phyloP scores from a whole-genome alignment of 2,113 vertebrate genomes.

The Spea bombifrons region DNA sequence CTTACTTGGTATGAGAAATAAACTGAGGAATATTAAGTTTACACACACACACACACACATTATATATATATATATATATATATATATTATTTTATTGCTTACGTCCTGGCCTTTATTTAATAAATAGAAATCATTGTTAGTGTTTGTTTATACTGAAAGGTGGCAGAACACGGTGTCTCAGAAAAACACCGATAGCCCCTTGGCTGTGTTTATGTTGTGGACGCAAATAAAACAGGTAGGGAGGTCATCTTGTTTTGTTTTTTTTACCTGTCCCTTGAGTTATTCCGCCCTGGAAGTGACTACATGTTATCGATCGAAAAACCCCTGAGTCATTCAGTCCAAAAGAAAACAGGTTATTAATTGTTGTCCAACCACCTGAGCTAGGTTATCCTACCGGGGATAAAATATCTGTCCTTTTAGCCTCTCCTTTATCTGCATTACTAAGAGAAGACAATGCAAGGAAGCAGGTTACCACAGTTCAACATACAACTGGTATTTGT shows the following conservation, averaged over 20 bases:
- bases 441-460: constrained; percentile 3
- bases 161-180: background rate
- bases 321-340: constrained; percentile 36
- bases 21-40: background rate
- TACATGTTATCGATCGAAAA: constrained; percentile 18
- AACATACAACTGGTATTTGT: too few species aligned
- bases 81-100: too few species aligned
- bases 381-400: constrained; percentile 29
- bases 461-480: background rate
- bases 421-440: background rate
- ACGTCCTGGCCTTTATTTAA: too few species aligned
- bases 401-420: constrained; percentile 31
- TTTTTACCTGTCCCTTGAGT: constrained; percentile 16
- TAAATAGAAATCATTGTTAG: too few species aligned
- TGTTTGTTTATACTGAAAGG: background rate
- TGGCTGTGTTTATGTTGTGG: constrained; percentile 23
- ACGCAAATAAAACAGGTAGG: background rate
- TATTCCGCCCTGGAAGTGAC: constrained; percentile 28
- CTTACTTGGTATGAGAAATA: too few species aligned
- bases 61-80: too few species aligned
- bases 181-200: background rate
- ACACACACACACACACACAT: too few species aligned
- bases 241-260: constrained; percentile 31
- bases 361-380: constrained; percentile 46
- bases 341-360: constrained; percentile 41